Percentiles rank a stretch among this genome's conserved stretches.
Conservation (phyloP, 2,113 vertebrate genomes). For the Mugil cephalus region DNA sequence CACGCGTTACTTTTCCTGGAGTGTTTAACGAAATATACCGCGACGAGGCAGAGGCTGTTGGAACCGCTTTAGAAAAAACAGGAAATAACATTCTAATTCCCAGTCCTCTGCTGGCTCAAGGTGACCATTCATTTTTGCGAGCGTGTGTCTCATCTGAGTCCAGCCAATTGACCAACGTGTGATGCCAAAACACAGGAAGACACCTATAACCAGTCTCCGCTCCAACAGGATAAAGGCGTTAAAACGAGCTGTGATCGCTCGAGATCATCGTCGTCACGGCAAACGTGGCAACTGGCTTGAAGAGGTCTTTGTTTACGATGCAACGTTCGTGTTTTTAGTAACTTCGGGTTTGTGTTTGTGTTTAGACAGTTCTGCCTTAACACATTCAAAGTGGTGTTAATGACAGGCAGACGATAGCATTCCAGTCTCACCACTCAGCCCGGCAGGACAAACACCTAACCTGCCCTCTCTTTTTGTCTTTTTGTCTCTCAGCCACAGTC, state of each 20-base stretch:
- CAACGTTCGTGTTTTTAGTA: not conserved
- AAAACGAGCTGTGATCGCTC: not conserved
- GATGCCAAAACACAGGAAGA: not conserved
- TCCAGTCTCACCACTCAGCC: constrained; percentile 69
- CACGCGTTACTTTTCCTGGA: too few relatives aligned
- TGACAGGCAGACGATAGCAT: constrained; percentile 78
- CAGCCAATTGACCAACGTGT: not conserved
- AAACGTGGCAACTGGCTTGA: not conserved
- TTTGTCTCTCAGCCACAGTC: constrained; percentile 29
- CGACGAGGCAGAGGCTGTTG: too few relatives aligned
- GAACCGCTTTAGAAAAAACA: too few relatives aligned
- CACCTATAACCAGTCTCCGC: not conserved
- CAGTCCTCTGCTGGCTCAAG: too few relatives aligned
- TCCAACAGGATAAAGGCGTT: constrained; percentile 3
- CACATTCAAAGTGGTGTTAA: constrained; percentile 72
- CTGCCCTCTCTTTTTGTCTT: constrained; percentile 38
- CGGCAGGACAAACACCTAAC: constrained; percentile 61
- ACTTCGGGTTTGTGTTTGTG: constrained; percentile 25
- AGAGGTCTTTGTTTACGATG: not conserved
- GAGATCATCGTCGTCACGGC: not conserved
- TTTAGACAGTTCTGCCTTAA: constrained; percentile 58
- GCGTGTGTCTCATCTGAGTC: too few relatives aligned
- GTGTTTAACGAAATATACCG: too few relatives aligned
- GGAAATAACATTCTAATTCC: too few relatives aligned
- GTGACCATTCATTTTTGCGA: too few relatives aligned